Percentiles rank a stretch among this genome's conserved stretches.
phyloP scores from a whole-genome alignment of 2,888 invertebrate genomes.

The Chouioia cunea region DNA sequence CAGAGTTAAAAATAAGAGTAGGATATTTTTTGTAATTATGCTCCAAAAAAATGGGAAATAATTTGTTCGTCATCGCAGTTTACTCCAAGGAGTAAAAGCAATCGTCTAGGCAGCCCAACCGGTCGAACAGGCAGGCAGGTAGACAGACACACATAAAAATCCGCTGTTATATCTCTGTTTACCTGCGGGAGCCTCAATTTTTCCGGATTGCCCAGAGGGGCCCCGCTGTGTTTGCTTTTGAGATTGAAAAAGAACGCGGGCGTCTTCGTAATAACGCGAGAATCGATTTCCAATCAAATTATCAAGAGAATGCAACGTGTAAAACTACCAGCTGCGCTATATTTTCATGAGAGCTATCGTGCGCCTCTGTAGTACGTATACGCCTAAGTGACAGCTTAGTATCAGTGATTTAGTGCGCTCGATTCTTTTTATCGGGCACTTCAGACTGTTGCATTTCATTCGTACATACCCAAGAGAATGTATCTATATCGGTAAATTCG shows the following conservation, averaged over 20 bases:
- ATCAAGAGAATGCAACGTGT: conserved; percentile 63
- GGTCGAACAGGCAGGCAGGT: neutral
- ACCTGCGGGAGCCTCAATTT: conserved; percentile 26
- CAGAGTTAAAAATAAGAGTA: conserved; percentile 24
- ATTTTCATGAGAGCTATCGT: conserved; percentile 59
- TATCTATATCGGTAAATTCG: too few species aligned
- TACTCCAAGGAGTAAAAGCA: conserved; percentile 41
- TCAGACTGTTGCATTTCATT: too few species aligned
- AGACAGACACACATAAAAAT: conserved; percentile 11
- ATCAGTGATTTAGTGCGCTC: too few species aligned
- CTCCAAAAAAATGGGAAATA: conserved; percentile 39
- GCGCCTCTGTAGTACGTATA: neutral
- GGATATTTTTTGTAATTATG: conserved; percentile 11
- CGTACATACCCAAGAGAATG: too few species aligned
- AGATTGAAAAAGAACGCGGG: conserved; percentile 36
- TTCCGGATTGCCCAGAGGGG: conserved; percentile 20
- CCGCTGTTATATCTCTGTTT: conserved; percentile 35
- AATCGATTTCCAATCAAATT: conserved; percentile 66
- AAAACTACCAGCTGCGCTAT: conserved; percentile 62
- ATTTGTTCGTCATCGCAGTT: conserved; percentile 29
- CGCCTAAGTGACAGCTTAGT: neutral
- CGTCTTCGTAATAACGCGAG: conserved; percentile 48
- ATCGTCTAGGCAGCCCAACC: conserved; percentile 11
- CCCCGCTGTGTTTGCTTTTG: conserved; percentile 34
- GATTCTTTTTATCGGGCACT: too few species aligned